Evolutionary conservation across 1,140 invertebrate species (phyloP).

Genomic region (Eupeodes corollae): DNA sequence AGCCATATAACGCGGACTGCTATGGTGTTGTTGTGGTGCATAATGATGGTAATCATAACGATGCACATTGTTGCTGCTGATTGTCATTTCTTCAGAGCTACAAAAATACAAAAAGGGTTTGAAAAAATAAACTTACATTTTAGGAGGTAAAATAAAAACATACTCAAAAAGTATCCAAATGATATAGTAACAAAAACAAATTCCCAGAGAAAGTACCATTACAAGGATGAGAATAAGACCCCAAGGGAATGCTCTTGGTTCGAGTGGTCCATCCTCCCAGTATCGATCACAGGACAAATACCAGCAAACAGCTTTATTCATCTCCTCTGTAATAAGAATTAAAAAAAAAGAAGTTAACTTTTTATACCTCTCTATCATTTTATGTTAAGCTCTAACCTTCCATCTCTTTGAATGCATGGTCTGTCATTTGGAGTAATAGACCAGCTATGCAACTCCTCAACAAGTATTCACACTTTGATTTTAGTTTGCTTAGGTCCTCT

Average conservation of each 20-base stretch:
- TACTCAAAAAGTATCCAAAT: constrained; percentile 84
- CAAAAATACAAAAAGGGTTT: constrained; percentile 34
- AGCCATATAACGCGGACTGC: constrained; percentile 23
- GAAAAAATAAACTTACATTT: constrained; percentile 13
- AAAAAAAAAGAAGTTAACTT: constrained; percentile 1
- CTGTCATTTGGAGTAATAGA: constrained; percentile 61
- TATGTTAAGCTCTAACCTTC: constrained; percentile 49
- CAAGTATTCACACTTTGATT: constrained; percentile 52
- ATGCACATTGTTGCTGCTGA: constrained; percentile 24
- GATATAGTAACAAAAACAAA: constrained; percentile 79
- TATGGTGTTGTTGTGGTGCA: constrained; percentile 17
- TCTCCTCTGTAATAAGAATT: constrained; percentile 66
- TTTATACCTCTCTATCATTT: neutral
- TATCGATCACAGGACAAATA: constrained; percentile 84
- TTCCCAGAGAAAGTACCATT: constrained; percentile 62
- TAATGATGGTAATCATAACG: constrained; percentile 6
- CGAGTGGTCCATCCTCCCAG: constrained; percentile 71
- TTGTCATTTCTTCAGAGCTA: constrained; percentile 37
- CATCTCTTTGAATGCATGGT: constrained; percentile 72
- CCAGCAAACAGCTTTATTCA: constrained; percentile 80
- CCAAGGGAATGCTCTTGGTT: constrained; percentile 67
- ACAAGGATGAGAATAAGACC: constrained; percentile 61
- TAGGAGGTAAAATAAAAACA: constrained; percentile 36
- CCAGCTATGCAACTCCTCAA: constrained; percentile 61
- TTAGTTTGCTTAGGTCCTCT: constrained; percentile 63